Evolutionary conservation across 2,888 invertebrate genomes (phyloP).

Genomic region (Xestia rhomboidea): DNA sequence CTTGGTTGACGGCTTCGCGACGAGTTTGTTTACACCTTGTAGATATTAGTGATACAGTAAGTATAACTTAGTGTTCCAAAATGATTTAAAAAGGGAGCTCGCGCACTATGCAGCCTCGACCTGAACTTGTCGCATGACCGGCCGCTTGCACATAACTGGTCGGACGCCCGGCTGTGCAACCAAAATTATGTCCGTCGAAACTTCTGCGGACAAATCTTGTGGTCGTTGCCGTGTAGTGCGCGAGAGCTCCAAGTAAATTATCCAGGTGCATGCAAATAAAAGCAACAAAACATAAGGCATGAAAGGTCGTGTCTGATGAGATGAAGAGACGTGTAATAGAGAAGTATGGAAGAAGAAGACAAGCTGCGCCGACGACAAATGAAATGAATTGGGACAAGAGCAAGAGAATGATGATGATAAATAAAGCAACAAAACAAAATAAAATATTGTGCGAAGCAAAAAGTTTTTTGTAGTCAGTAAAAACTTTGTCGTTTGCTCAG

Average conservation of each 20-base stretch:
- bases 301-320: too few species aligned
- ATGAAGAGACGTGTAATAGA: too few species aligned
- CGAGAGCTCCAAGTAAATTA: background rate
- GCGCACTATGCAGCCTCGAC: background rate
- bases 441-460: background rate
- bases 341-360: too few species aligned
- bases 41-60: too few species aligned
- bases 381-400: too few species aligned
- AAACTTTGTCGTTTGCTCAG: constrained; percentile 24
- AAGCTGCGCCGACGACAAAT: too few species aligned
- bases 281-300: too few species aligned
- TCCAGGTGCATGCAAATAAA: background rate
- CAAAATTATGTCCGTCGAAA: background rate
- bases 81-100: background rate
- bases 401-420: too few species aligned
- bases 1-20: too few species aligned
- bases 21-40: too few species aligned
- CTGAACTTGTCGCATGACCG: background rate
- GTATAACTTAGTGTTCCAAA: too few species aligned
- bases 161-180: background rate
- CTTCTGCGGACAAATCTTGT: background rate
- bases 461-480: constrained; percentile 8
- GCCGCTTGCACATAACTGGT: background rate
- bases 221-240: background rate
- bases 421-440: background rate